These are phyloP conservation scores for Drosophila rufa DNA, from an alignment of 1,140 invertebrate genomes.

Conservation along the genomic window DNA sequence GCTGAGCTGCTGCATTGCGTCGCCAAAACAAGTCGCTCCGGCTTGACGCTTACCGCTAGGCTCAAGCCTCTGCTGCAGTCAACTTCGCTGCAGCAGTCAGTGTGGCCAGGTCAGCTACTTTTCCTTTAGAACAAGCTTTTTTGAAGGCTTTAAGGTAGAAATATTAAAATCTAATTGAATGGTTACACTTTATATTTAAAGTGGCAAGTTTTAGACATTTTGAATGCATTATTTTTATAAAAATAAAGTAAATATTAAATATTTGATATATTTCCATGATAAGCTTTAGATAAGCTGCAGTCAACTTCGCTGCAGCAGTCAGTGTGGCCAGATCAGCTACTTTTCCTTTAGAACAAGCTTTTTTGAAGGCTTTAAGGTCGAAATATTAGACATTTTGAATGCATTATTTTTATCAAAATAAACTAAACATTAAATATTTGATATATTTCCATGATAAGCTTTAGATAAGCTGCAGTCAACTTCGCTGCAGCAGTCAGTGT, in stretches of 20 bases:
- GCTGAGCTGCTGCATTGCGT: constrained; percentile 42
- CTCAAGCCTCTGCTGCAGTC: constrained; percentile 14
- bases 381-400: too few relatives aligned
- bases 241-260: too few relatives aligned
- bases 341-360: neutral
- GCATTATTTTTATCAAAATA: too few relatives aligned
- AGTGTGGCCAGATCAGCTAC: neutral
- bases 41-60: constrained; percentile 66
- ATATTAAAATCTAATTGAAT: too few relatives aligned
- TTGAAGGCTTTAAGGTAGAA: neutral
- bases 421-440: too few relatives aligned
- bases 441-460: too few relatives aligned
- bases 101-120: neutral
- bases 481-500: constrained; percentile 3
- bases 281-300: too few relatives aligned
- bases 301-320: neutral
- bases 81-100: constrained; percentile 5
- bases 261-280: too few relatives aligned
- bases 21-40: constrained; percentile 72
- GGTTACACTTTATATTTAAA: too few relatives aligned
- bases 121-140: neutral
- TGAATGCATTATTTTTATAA: too few relatives aligned
- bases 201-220: too few relatives aligned
- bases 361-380: neutral
- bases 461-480: neutral